phyloP scores from a whole-genome alignment of 2,113 vertebrate genomes.

The Neogobius melanostomus region DNA sequence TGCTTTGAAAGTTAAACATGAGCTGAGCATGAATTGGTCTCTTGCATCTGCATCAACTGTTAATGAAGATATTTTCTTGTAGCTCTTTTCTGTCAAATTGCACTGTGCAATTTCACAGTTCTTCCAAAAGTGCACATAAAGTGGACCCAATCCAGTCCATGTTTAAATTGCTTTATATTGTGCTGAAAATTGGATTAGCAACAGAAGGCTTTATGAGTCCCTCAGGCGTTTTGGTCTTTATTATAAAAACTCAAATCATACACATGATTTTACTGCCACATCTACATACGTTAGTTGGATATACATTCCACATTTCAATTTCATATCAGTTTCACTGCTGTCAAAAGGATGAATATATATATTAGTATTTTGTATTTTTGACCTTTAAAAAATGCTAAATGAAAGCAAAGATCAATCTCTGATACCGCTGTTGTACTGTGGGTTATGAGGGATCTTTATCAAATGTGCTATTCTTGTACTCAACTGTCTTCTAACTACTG shows the following conservation, averaged over 20 bases:
- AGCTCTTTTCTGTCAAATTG: conserved; percentile 27
- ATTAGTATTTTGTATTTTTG: conserved; percentile 66
- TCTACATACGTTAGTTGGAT: background rate
- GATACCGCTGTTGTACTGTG: conserved; percentile 62
- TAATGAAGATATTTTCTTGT: conserved; percentile 30
- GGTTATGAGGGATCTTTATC: conserved; percentile 74
- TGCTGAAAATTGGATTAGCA: conserved; percentile 12
- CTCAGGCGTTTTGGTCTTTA: conserved; percentile 28
- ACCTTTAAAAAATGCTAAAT: conserved; percentile 51
- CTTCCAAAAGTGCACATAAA: conserved; percentile 22
- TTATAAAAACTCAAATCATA: conserved; percentile 10
- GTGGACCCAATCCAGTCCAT: conserved; percentile 15
- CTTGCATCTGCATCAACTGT: conserved; percentile 29
- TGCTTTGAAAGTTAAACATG: conserved; percentile 45
- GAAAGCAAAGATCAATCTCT: conserved; percentile 70
- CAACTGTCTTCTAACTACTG: conserved; percentile 72
- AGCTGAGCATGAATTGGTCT: conserved; percentile 52
- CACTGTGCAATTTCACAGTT: conserved; percentile 5
- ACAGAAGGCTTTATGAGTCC: conserved; percentile 15
- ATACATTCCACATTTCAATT: conserved; percentile 48
- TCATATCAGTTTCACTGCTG: conserved; percentile 38
- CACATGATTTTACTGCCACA: conserved; percentile 44
- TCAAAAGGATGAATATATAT: conserved; percentile 13
- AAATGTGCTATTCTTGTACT: conserved; percentile 78
- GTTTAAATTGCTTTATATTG: conserved; percentile 3